Evolutionary conservation across 2,797 vertebrate genomes (phyloP), one percentile per base, ranked within the genome.

Genomic region (Pseudomugil tenellus): DNA sequence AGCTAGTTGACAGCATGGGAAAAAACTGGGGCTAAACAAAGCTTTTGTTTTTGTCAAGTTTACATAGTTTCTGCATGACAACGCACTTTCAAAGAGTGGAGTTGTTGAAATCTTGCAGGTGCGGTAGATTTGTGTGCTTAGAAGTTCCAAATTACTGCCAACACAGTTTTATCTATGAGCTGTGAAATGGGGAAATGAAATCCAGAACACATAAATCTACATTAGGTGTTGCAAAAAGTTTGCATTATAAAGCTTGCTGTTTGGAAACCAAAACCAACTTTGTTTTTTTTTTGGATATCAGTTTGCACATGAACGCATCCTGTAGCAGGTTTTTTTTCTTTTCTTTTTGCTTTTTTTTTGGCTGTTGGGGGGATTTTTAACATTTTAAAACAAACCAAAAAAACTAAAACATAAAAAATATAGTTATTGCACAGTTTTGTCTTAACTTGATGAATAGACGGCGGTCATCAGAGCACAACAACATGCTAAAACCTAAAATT

Each of bases 91-190:
- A 39, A 64, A 48, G 32, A 46, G 39, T 48, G 29, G n/a, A 41
- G 55, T 69, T 75, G 41, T 67, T 37, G 7, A 59, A 52, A 62
- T 52, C 14, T 23, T 53, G 35, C 62, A 59, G 49, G 59, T 63
- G 25, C 53, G 31, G n/a, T 11, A 16, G 48, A 37, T 69, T 51
- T 23, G 28, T 32, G 9, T 49, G n/a, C 51, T 53, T 64, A 6
- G 49, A 72, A 49, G 35, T 17, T 34, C 41, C 14, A 23, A 32
- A 7, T 37, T 16, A 14, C 25, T 61, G 29, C 54, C 61, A 71
- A 16, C 34, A 48, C 8, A 31, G 32, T 35, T 58, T 16, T 43
- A 58, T 59, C 67, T 37, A 63, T 57, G 61, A 48, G 25, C 23
- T 39, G 17, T 43, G 37, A 74, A 73, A 56, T 37, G 16, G 48